Evolutionary conservation across 2,888 invertebrate species (phyloP).

Genomic region (Brachyopa scutellaris): DNA sequence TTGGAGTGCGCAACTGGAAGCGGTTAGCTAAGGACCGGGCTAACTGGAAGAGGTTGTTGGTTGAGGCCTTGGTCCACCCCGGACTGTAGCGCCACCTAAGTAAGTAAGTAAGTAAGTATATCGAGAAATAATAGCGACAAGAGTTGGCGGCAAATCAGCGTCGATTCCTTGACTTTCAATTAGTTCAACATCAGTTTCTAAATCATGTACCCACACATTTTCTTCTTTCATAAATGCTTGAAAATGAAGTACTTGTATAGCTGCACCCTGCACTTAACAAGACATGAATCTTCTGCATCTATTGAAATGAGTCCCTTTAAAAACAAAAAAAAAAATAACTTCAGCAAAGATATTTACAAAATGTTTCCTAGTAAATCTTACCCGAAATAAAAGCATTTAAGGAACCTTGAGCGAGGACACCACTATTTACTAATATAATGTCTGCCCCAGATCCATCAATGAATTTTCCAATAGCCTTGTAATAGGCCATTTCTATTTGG

Average conservation of each 20-base stretch:
- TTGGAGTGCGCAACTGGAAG: too few relatives aligned
- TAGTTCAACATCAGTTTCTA: not conserved
- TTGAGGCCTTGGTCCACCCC: too few relatives aligned
- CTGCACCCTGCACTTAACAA: slow-evolving; percentile 8
- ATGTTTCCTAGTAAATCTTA: too few relatives aligned
- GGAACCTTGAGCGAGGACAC: not conserved
- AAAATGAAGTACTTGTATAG: slow-evolving; percentile 12
- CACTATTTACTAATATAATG: not conserved
- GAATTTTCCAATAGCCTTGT: slow-evolving; percentile 3
- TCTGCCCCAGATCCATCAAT: not conserved
- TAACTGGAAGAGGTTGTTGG: too few relatives aligned
- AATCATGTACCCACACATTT: not conserved
- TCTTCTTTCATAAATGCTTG: slow-evolving; percentile 7
- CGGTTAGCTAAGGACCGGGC: too few relatives aligned
- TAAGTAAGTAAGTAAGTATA: too few relatives aligned
- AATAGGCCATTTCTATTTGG: not conserved
- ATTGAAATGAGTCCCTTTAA: slow-evolving; percentile 14
- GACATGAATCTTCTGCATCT: slow-evolving; percentile 11
- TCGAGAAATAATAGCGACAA: not conserved
- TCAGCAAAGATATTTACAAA: too few relatives aligned
- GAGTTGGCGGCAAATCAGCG: not conserved
- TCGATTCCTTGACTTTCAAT: not conserved
- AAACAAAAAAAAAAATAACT: too few relatives aligned
- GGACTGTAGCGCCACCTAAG: too few relatives aligned
- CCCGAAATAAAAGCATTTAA: slow-evolving; percentile 2